phyloP scores from a whole-genome alignment of 2,888 invertebrate genomes.

The Acrobasis consociella region DNA sequence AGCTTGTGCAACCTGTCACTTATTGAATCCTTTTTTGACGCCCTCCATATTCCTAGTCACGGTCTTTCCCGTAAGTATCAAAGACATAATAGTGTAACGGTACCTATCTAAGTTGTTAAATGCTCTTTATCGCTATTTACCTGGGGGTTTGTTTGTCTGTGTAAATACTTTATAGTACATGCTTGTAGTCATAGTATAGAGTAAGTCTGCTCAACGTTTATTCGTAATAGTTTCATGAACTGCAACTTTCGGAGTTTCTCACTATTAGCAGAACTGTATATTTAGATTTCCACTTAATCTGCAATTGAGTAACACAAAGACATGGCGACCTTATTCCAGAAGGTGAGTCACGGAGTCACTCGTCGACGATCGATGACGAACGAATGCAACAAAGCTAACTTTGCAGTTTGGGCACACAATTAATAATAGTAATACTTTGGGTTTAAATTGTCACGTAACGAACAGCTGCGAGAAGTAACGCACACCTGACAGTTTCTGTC shows the following conservation, averaged over 20 bases:
- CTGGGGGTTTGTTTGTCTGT: too few relatives aligned
- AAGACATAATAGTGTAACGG: not conserved
- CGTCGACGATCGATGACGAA: constrained; percentile 1
- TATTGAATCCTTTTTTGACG: too few relatives aligned
- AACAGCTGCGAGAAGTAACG: constrained; percentile 9
- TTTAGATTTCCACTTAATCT: constrained; percentile 4
- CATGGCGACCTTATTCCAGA: constrained; percentile 10
- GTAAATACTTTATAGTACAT: too few relatives aligned
- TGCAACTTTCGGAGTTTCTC: not conserved
- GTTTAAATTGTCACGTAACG: not conserved
- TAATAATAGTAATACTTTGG: too few relatives aligned
- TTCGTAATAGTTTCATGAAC: too few relatives aligned
- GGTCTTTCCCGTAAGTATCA: not conserved
- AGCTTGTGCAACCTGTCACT: too few relatives aligned
- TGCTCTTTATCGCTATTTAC: too few relatives aligned
- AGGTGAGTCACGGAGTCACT: constrained; percentile 7
- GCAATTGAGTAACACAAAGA: constrained; percentile 13
- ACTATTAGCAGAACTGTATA: not conserved
- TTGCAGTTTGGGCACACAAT: too few relatives aligned
- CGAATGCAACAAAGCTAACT: constrained; percentile 1
- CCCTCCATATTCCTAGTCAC: not conserved
- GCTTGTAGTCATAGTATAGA: too few relatives aligned
- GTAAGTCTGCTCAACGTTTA: too few relatives aligned
- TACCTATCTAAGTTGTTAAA: too few relatives aligned
- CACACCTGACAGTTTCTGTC: constrained; percentile 4